Evolutionary conservation across 2,797 vertebrate genomes (phyloP).

Genomic region (Rhinatrema bivittatum): DNA sequence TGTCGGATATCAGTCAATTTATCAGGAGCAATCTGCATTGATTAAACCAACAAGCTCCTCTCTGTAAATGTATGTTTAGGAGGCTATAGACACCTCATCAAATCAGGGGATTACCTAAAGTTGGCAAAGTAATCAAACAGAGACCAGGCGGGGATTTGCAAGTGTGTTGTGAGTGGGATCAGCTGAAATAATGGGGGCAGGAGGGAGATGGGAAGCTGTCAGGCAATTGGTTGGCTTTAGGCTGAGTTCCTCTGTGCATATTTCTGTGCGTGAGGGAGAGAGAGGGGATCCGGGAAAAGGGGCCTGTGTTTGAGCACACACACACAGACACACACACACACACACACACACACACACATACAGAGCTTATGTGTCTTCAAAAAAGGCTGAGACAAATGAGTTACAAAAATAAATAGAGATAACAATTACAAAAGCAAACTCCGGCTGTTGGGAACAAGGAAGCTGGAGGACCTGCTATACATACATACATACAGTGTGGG

Average conservation of each 20-base stretch:
- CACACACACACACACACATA: too few species aligned
- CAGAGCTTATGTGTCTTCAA: slow-evolving; percentile 49
- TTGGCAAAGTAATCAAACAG: slow-evolving; percentile 91
- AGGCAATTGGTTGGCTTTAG: slow-evolving; percentile 59
- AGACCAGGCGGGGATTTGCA: slow-evolving; percentile 85
- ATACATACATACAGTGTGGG: slow-evolving; percentile 63
- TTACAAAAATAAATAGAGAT: slow-evolving; percentile 55
- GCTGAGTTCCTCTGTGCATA: slow-evolving; percentile 45
- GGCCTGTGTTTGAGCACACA: slow-evolving; percentile 30
- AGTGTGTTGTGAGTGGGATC: slow-evolving; percentile 65
- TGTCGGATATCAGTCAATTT: slow-evolving; percentile 17
- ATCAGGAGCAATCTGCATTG: slow-evolving; percentile 55
- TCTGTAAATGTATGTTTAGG: slow-evolving; percentile 58
- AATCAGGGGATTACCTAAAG: slow-evolving; percentile 87
- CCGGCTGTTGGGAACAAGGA: slow-evolving; percentile 45
- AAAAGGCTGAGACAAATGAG: slow-evolving; percentile 51
- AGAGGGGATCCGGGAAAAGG: background rate
- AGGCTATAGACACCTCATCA: slow-evolving; percentile 78
- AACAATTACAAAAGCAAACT: slow-evolving; percentile 66
- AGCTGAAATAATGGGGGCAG: slow-evolving; percentile 71
- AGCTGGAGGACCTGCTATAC: slow-evolving; percentile 53
- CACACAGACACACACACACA: too few species aligned
- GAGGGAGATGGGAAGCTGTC: slow-evolving; percentile 60
- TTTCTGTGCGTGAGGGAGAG: slow-evolving; percentile 35
- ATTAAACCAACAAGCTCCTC: slow-evolving; percentile 58